Evolutionary conservation across 2,888 invertebrate genomes (phyloP).

Genomic region (Machimus atricapillus): DNA sequence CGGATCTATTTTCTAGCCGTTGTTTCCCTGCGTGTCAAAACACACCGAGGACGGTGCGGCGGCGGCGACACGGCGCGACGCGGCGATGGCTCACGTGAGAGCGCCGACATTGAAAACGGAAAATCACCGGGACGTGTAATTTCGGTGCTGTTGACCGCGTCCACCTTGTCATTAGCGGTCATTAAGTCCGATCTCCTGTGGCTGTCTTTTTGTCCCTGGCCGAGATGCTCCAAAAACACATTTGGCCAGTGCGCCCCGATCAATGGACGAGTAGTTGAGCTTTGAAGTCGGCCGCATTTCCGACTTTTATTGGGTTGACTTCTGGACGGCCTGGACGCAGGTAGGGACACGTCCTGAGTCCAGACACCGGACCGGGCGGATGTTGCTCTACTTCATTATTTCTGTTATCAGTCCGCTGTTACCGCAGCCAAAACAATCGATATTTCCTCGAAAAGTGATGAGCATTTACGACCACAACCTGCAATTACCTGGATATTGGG

Average conservation of each 20-base stretch:
- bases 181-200: slow-evolving; percentile 51
- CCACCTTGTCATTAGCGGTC: slow-evolving; percentile 52
- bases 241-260: neutral
- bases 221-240: slow-evolving; percentile 38
- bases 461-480: neutral
- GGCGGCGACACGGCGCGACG: neutral
- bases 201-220: slow-evolving; percentile 45
- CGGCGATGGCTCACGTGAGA: slow-evolving; percentile 26
- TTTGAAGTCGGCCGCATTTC: slow-evolving; percentile 45
- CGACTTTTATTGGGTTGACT: slow-evolving; percentile 21
- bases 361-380: neutral
- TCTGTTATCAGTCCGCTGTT: neutral
- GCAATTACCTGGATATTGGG: slow-evolving; percentile 25
- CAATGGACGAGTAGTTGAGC: neutral
- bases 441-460: slow-evolving; percentile 22
- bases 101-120: slow-evolving; percentile 39
- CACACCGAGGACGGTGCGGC: slow-evolving; percentile 2
- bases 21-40: slow-evolving; percentile 30
- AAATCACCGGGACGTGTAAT: slow-evolving; percentile 49
- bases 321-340: neutral
- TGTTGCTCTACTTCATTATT: slow-evolving; percentile 23
- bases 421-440: slow-evolving; percentile 6
- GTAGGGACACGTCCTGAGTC: neutral
- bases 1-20: slow-evolving; percentile 33
- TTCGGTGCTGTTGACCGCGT: slow-evolving; percentile 50